Percentiles rank a stretch among this genome's conserved stretches.
Conservation (phyloP, 1,140 invertebrate species). For the Nasonia giraulti region DNA sequence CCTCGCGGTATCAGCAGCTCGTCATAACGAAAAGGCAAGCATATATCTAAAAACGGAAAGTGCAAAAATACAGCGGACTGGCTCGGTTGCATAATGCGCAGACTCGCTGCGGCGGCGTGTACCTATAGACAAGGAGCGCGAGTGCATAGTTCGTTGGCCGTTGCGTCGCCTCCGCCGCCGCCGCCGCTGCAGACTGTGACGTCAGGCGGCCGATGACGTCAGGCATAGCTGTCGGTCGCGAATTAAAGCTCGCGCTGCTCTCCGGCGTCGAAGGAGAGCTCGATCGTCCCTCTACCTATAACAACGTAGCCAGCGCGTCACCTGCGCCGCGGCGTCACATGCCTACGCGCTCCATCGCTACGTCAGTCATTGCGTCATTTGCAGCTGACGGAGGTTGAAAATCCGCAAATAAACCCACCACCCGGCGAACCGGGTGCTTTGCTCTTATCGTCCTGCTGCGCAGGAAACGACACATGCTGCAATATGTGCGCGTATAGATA, state of each 20-base stretch:
- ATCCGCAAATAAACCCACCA: too few species aligned
- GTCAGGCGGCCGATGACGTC: neutral
- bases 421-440: too few species aligned
- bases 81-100: slow-evolving; percentile 8
- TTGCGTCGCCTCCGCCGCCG: neutral
- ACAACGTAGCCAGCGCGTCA: too few species aligned
- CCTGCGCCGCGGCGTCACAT: neutral
- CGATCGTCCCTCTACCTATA: too few species aligned
- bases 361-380: neutral
- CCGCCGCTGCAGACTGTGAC: neutral
- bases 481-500: too few species aligned
- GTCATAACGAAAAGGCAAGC: too few species aligned
- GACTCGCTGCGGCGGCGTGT: neutral
- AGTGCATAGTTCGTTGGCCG: slow-evolving; percentile 29
- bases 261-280: too few species aligned
- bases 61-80: neutral
- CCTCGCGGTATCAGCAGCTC: too few species aligned
- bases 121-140: neutral
- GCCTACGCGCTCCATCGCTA: too few species aligned
- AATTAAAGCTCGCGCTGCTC: too few species aligned
- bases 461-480: too few species aligned
- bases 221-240: slow-evolving; percentile 14
- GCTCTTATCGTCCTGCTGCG: too few species aligned
- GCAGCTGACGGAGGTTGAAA: neutral
- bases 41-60: neutral